Evolutionary conservation across 2,113 vertebrate species (phyloP).

Genomic region (Zapus hudsonius): DNA sequence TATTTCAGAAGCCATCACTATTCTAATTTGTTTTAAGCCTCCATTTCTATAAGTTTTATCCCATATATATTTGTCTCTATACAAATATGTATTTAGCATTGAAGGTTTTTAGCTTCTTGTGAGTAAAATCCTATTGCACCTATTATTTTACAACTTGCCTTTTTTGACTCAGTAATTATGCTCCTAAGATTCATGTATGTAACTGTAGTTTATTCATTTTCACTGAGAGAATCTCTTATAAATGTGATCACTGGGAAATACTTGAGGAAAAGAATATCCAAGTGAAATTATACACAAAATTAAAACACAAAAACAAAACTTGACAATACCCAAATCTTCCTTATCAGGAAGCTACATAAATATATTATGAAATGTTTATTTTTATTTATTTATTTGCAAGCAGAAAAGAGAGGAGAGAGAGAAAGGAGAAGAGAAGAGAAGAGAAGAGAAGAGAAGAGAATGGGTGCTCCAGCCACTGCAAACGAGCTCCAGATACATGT

Average conservation of each 20-base stretch:
- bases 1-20: background rate
- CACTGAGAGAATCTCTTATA: background rate
- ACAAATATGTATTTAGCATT: constrained; percentile 15
- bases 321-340: background rate
- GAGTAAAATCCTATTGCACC: background rate
- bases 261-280: background rate
- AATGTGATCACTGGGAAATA: background rate
- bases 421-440: too few relatives aligned
- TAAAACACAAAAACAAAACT: background rate
- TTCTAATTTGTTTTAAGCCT: background rate
- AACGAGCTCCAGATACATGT: too few relatives aligned
- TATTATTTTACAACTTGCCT: constrained; percentile 33
- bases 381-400: too few relatives aligned
- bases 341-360: background rate
- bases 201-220: background rate
- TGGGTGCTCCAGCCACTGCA: too few relatives aligned
- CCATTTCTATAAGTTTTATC: background rate
- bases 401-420: too few relatives aligned
- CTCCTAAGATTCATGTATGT: background rate
- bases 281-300: background rate
- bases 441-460: too few relatives aligned
- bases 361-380: too few relatives aligned
- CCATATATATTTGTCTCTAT: background rate
- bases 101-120: background rate
- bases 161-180: background rate